A percentile compares a stretch with the other conserved stretches of the same genome.
Conservation (phyloP, 2,888 invertebrate species). For the Drosophila stalkeri region DNA sequence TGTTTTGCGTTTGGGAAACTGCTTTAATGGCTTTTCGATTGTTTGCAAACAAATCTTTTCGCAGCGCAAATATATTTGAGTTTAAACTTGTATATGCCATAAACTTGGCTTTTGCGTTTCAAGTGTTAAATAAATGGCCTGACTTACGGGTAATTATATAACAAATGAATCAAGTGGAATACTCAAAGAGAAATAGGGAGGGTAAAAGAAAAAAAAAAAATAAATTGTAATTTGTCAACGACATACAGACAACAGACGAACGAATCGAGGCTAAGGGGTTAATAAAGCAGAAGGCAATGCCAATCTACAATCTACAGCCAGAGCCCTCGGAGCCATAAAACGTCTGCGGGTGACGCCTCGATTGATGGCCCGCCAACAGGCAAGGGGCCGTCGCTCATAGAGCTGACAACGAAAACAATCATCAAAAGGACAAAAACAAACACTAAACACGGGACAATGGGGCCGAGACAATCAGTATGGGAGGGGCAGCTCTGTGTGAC, state of each 20-base stretch:
- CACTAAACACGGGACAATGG: constrained; percentile 37
- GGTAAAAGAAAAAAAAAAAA: background rate
- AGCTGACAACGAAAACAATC: constrained; percentile 58
- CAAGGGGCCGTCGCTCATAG: constrained; percentile 32
- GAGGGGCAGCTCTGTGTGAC: constrained; percentile 5
- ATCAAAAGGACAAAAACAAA: constrained; percentile 49
- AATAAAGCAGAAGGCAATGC: constrained; percentile 20
- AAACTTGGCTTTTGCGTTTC: background rate
- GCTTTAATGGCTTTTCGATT: constrained; percentile 36
- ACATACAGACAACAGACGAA: constrained; percentile 8
- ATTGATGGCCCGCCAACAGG: constrained; percentile 33
- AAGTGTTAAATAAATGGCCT: background rate
- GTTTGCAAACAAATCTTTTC: constrained; percentile 1
- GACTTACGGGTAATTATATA: background rate
- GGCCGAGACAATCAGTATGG: constrained; percentile 19
- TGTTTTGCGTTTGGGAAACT: constrained; percentile 16
- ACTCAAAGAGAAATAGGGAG: background rate
- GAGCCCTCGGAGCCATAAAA: constrained; percentile 8
- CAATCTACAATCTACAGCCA: constrained; percentile 30
- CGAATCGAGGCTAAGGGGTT: constrained; percentile 26
- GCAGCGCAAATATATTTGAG: background rate
- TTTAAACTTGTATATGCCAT: background rate
- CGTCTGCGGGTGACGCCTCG: constrained; percentile 30
- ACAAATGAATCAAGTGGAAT: constrained; percentile 1
- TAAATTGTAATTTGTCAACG: constrained; percentile 17